phyloP scores from a whole-genome alignment of 2,797 vertebrate species.

The Lycodopsis pacificus region DNA sequence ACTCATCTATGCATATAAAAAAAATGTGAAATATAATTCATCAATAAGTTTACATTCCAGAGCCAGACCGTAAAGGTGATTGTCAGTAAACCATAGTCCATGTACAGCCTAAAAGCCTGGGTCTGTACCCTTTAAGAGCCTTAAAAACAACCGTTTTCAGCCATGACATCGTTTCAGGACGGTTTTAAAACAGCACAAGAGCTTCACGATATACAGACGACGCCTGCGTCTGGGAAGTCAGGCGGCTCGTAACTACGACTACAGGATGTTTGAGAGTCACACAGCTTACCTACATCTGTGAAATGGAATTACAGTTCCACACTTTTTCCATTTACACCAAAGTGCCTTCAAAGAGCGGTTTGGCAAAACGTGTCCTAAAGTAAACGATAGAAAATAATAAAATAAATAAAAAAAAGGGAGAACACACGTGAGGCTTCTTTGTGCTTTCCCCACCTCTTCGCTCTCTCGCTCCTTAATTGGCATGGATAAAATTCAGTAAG shows the following conservation, averaged over 20 bases:
- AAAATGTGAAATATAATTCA: slow-evolving; percentile 20
- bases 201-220: background rate
- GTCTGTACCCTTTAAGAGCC: slow-evolving; percentile 2
- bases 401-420: slow-evolving; percentile 70
- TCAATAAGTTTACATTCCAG: slow-evolving; percentile 5
- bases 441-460: slow-evolving; percentile 64
- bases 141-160: slow-evolving; percentile 6
- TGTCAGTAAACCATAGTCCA: slow-evolving; percentile 5
- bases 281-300: slow-evolving; percentile 59
- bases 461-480: slow-evolving; percentile 98
- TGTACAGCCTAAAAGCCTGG: background rate
- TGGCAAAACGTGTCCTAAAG: slow-evolving; percentile 81
- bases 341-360: slow-evolving; percentile 75
- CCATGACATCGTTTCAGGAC: slow-evolving; percentile 20
- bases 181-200: slow-evolving; percentile 18
- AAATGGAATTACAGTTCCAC: slow-evolving; percentile 63
- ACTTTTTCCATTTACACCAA: slow-evolving; percentile 72
- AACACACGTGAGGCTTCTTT: slow-evolving; percentile 68
- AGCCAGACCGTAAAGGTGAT: background rate
- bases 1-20: background rate
- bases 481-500: slow-evolving; percentile 93
- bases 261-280: slow-evolving; percentile 35
- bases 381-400: slow-evolving; percentile 81
- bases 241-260: slow-evolving; percentile 16
- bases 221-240: slow-evolving; percentile 31